Conservation (phyloP, 2,797 vertebrate species). For the Poecilia wingei region DNA sequence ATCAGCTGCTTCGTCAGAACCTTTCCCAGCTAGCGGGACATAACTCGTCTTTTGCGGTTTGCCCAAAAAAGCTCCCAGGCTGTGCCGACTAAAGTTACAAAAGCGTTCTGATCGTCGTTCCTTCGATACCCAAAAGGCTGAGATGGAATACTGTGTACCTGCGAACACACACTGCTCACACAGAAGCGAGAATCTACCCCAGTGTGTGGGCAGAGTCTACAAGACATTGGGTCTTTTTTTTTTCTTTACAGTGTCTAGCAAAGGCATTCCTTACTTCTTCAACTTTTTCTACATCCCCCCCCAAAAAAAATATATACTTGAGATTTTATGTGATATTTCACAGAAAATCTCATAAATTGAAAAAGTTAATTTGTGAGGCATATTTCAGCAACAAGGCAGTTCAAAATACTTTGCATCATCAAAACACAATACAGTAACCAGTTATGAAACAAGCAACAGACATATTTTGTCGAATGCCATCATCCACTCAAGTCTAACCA, state of each 20-base stretch:
- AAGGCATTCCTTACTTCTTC: neutral
- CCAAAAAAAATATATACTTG: neutral
- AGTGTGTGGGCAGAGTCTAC: neutral
- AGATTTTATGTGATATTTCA: neutral
- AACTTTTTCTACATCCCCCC: neutral
- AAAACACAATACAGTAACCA: too few relatives aligned
- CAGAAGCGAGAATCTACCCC: neutral
- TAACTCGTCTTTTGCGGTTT: slow-evolving; percentile 22
- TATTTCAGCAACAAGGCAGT: too few relatives aligned
- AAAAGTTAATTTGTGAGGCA: neutral
- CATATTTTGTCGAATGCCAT: too few relatives aligned
- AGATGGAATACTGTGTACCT: neutral
- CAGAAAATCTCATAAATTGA: too few relatives aligned
- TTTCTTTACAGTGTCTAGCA: neutral
- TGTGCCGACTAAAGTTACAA: neutral
- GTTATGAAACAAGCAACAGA: too few relatives aligned
- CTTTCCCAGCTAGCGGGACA: slow-evolving; percentile 17
- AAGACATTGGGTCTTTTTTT: neutral
- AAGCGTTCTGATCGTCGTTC: neutral
- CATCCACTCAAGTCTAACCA: too few relatives aligned
- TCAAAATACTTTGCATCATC: too few relatives aligned
- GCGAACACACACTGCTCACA: slow-evolving; percentile 4
- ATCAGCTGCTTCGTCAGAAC: slow-evolving; percentile 16
- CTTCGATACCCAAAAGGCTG: neutral
- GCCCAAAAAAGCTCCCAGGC: neutral